phyloP scores from a whole-genome alignment of 2,888 invertebrate species.

The Geophilus truncorum region DNA sequence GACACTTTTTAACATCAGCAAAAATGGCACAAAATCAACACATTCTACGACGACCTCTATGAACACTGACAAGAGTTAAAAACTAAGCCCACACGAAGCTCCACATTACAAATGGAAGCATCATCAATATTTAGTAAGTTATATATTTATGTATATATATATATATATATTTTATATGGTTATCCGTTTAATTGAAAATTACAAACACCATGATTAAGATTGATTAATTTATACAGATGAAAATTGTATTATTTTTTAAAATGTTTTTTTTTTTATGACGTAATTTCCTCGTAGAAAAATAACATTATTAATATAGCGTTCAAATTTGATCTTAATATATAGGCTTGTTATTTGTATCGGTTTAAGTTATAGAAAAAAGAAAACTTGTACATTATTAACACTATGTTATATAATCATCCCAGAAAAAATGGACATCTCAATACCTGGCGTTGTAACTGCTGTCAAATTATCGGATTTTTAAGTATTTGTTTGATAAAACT shows the following conservation, averaged over 20 bases:
- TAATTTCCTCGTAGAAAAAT: conserved; percentile 15
- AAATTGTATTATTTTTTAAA: not conserved
- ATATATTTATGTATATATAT: not conserved
- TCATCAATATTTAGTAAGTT: not conserved
- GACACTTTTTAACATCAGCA: not conserved
- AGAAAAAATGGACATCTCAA: conserved; percentile 27
- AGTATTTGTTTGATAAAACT: not conserved
- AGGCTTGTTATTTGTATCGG: conserved; percentile 4
- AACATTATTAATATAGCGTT: conserved; percentile 25
- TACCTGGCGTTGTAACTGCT: conserved; percentile 21
- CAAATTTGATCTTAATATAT: conserved; percentile 11
- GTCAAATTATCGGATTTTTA: not conserved
- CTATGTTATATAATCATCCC: not conserved
- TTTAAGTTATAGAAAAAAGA: not conserved
- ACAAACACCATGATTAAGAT: conserved; percentile 25
- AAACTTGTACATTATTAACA: conserved; percentile 15
- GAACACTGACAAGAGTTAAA: conserved; percentile 9
- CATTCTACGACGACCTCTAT: not conserved
- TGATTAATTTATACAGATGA: conserved; percentile 14
- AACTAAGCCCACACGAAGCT: not conserved
- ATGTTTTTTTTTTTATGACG: not conserved
- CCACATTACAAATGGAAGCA: conserved; percentile 6
- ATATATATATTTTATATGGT: too few species aligned
- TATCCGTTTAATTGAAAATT: not conserved
- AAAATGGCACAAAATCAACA: conserved; percentile 22